A percentile compares a stretch with the other conserved stretches of the same genome.
phyloP scores from a whole-genome alignment of 2,797 vertebrate genomes.

The Sardinella longiceps region DNA sequence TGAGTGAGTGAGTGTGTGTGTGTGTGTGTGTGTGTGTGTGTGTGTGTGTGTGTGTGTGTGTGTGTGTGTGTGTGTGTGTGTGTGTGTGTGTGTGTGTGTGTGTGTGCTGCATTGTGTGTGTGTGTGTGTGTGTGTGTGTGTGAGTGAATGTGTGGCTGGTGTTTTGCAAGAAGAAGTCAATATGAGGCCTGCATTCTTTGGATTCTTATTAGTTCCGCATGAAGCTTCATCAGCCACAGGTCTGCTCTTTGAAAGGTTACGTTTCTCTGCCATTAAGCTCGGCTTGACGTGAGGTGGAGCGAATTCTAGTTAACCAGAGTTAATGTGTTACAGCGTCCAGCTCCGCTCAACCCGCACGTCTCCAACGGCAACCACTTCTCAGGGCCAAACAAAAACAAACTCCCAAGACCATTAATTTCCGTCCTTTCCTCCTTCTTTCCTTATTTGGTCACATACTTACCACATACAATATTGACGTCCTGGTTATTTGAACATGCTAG shows the following conservation, averaged over 20 bases:
- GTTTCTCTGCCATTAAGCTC: conserved; percentile 73
- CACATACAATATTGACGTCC: not conserved
- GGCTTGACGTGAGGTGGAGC: conserved; percentile 61
- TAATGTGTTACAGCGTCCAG: conserved; percentile 72
- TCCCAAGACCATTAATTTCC: not conserved
- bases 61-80: not conserved
- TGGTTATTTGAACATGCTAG: not conserved
- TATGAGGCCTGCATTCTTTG: conserved; percentile 5
- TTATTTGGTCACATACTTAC: not conserved
- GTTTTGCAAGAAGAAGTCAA: not conserved
- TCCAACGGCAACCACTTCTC: not conserved
- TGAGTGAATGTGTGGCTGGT: not conserved
- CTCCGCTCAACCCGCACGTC: conserved; percentile 36
- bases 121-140: not conserved
- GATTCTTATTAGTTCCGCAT: conserved; percentile 17
- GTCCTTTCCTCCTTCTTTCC: not conserved
- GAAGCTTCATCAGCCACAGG: not conserved
- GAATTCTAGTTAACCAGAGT: conserved; percentile 66
- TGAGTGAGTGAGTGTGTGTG: conserved; percentile 9
- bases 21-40: not conserved
- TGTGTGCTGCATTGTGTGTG: not conserved
- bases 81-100: not conserved
- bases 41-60: not conserved
- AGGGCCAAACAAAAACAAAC: conserved; percentile 3
- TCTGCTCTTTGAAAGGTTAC: conserved; percentile 57